Evolutionary conservation across 2,888 invertebrate genomes (phyloP).

Genomic region (Pachycephus smyrnensis): DNA sequence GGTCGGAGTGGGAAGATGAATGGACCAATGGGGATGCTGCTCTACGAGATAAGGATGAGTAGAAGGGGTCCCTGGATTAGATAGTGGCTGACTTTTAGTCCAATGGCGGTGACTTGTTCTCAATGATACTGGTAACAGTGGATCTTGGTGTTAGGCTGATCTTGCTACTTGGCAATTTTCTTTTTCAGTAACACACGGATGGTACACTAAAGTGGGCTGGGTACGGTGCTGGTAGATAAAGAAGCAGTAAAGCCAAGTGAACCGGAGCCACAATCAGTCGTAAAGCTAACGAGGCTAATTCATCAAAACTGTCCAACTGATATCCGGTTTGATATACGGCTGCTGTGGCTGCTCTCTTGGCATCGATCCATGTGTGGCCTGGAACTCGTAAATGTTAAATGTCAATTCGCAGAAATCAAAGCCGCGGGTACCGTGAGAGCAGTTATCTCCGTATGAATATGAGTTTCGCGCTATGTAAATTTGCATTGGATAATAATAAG

Average conservation of each 20-base stretch:
- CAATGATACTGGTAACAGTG: background rate
- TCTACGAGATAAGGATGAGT: conserved; percentile 40
- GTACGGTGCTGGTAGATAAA: conserved; percentile 27
- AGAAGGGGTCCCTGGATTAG: conserved; percentile 33
- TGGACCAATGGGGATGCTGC: conserved; percentile 51
- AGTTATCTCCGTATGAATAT: background rate
- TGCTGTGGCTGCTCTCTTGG: conserved; percentile 11
- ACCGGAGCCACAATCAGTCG: conserved; percentile 44
- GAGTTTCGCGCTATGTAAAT: background rate
- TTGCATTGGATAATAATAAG: background rate
- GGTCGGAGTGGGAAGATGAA: conserved; percentile 50
- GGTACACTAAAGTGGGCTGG: background rate
- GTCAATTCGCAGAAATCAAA: conserved; percentile 17
- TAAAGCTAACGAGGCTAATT: conserved; percentile 53
- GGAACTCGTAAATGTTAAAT: conserved; percentile 23
- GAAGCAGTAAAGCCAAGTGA: conserved; percentile 42
- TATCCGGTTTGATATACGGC: conserved; percentile 45
- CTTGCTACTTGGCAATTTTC: background rate
- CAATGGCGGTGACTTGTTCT: conserved; percentile 28
- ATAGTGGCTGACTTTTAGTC: conserved; percentile 39
- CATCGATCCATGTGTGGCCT: conserved; percentile 26
- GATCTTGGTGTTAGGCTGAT: background rate
- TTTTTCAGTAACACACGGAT: background rate
- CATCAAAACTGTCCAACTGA: conserved; percentile 54
- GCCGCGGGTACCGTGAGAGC: background rate